A percentile compares a stretch with the other conserved stretches of the same genome.
These are phyloP conservation scores for Pasiphila rectangulata DNA, from an alignment of 2,888 invertebrate genomes.

Conservation along the genomic window DNA sequence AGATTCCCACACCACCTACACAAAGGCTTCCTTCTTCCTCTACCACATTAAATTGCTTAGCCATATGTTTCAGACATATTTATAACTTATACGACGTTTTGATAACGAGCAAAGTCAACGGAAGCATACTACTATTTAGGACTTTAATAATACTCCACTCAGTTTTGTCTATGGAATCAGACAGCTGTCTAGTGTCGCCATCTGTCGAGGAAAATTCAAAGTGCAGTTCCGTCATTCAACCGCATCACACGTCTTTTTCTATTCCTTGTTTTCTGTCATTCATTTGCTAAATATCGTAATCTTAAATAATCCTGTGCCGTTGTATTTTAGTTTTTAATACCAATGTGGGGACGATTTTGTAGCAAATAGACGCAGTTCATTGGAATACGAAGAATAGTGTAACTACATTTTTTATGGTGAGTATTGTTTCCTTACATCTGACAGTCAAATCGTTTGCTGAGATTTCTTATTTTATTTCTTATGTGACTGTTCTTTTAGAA, in stretches of 20 bases:
- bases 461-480: constrained; percentile 51
- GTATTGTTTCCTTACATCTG: constrained; percentile 37
- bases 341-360: constrained; percentile 52
- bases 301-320: constrained; percentile 49
- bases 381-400: constrained; percentile 6
- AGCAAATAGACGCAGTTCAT: constrained; percentile 35
- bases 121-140: constrained; percentile 30
- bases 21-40: too few relatives aligned
- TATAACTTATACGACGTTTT: too few relatives aligned
- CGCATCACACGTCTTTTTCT: constrained; percentile 67
- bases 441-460: constrained; percentile 41
- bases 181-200: constrained; percentile 43
- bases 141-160: constrained; percentile 41
- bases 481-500: constrained; percentile 3
- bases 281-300: constrained; percentile 49
- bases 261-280: constrained; percentile 72
- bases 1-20: too few relatives aligned
- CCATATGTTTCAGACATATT: background rate
- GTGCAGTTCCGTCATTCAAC: constrained; percentile 46
- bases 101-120: background rate
- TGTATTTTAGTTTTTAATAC: constrained; percentile 48
- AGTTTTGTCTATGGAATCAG: constrained; percentile 52
- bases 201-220: constrained; percentile 49
- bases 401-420: constrained; percentile 22
- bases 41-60: background rate